Conservation (phyloP, 2,113 vertebrate genomes). For the Loxodonta africana region DNA sequence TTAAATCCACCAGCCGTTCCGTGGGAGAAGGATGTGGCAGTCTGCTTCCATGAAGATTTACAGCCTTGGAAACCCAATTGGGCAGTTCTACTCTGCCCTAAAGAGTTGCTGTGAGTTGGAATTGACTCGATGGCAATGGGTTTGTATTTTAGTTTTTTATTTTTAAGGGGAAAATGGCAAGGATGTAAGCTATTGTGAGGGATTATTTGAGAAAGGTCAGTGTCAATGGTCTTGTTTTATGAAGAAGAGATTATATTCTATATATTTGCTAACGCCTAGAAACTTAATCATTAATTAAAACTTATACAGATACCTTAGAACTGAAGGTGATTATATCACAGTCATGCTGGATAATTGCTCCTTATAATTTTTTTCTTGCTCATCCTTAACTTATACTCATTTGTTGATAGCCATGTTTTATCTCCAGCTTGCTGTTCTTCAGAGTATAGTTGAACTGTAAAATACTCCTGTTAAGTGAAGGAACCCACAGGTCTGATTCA, state of each 20-base stretch:
- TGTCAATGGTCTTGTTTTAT: constrained; percentile 39
- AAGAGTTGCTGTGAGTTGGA: no score
- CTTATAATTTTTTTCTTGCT: background rate
- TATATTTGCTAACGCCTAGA: constrained; percentile 42
- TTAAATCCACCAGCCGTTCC: no score
- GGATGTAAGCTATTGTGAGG: constrained; percentile 20
- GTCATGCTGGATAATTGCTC: constrained; percentile 14
- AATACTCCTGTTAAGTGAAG: background rate
- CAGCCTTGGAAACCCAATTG: no score
- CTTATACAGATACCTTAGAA: background rate
- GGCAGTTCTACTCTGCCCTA: no score
- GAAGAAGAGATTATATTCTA: constrained; percentile 1
- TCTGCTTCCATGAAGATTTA: no score
- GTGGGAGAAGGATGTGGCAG: no score
- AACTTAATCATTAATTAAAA: constrained; percentile 51
- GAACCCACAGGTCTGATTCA: constrained; percentile 19
- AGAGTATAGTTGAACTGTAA: constrained; percentile 26
- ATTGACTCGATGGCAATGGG: no score
- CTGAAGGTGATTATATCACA: background rate
- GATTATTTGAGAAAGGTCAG: background rate
- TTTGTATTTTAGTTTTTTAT: background rate
- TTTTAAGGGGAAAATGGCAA: background rate
- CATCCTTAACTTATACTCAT: background rate
- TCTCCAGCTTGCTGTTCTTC: background rate
- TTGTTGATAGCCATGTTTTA: constrained; percentile 24